Evolutionary conservation across 2,888 invertebrate genomes (phyloP).

Genomic region (Abrostola triplasia): DNA sequence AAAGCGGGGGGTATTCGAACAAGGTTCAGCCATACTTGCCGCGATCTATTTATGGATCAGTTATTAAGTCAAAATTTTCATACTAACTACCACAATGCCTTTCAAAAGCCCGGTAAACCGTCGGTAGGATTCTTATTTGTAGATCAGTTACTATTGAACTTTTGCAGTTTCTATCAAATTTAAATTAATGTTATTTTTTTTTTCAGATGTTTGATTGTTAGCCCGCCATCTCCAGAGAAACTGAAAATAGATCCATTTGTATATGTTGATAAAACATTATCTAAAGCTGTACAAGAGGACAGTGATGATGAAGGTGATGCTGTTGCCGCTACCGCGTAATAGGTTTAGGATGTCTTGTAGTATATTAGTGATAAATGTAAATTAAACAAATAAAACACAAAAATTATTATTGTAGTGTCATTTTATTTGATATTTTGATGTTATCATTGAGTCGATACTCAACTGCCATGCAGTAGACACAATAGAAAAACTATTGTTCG

Average conservation of each 20-base stretch:
- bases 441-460: too few species aligned
- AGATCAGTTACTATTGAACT: too few species aligned
- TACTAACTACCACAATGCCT: too few species aligned
- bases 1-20: too few species aligned
- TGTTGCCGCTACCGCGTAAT: constrained; percentile 69
- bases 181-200: constrained; percentile 10
- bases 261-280: constrained; percentile 77
- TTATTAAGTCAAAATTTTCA: too few species aligned
- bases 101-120: background rate
- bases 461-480: too few species aligned
- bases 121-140: too few species aligned
- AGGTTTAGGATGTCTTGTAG: constrained; percentile 43
- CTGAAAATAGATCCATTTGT: constrained; percentile 91
- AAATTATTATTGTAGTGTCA: background rate
- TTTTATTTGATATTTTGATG: background rate
- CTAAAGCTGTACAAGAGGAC: constrained; percentile 79
- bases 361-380: constrained; percentile 49
- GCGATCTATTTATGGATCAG: too few species aligned
- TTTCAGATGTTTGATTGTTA: constrained; percentile 89
- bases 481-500: too few species aligned
- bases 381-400: constrained; percentile 52
- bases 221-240: constrained; percentile 90
- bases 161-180: too few species aligned
- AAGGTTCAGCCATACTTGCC: too few species aligned
- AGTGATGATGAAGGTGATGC: constrained; percentile 81